Evolutionary conservation across 35 echinoderm and acorn worm genomes (phyloP), one percentile per base, ranked within the genome.

Genomic region (Chiridota heheva): DNA sequence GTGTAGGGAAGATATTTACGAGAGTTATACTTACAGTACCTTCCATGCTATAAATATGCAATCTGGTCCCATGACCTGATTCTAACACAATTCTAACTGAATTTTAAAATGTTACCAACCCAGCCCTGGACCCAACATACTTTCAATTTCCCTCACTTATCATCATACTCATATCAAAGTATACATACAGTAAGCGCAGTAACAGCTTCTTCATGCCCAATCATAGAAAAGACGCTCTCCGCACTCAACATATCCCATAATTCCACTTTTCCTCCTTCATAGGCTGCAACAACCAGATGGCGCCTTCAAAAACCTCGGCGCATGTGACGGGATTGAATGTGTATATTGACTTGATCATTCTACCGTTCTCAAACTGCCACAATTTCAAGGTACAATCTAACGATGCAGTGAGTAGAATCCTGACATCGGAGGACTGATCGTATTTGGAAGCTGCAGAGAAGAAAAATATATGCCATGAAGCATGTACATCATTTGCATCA

Each of bases 191-290:
- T 70, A 10, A 97, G 36, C 79, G 77, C 81, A 27, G 93, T 97
- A 13, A 97, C 88, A 60, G 60, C 48, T 13, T 84, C 84, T 22
- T 84, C 76, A 73, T 90, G 87, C 8, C 76, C 88, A 29, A 97
- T 83, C 42, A 57, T 56, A 36, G 88, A 87, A 49, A 87, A 90
- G 3, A 87, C 40, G 31, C 47, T 86, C 12, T 53, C 59, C 22
- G 78, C 88, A 30, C 49, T 33, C 42, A 36, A 38, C 3, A 91
- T 69, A 58, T 97, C 84, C 93, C 93, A 97, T 20, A 97, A 40
- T 76, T 97, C 93, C 3, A 97, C 78, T 64, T 97, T 97, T 6
- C 93, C 93, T 28, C 93, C 93, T 78, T 90, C 89, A 70, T 55
- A 71, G 0, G 40, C 49, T 34, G 36, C 27, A 16, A 53, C 40